Evolutionary conservation across 2,888 invertebrate genomes (phyloP).

Genomic region (Himalopsyche kuldschensis): DNA sequence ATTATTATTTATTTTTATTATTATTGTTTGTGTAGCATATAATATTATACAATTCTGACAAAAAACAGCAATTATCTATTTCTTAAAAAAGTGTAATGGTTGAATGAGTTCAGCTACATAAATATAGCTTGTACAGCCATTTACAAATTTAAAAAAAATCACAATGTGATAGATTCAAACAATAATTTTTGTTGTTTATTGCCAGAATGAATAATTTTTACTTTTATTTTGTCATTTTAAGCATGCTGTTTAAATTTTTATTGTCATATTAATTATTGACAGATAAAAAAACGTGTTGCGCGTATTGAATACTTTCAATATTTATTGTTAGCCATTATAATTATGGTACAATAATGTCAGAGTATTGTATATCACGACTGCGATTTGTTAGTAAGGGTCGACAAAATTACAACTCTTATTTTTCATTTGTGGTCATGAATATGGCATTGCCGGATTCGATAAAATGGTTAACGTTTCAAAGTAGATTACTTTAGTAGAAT

Average conservation of each 20-base stretch:
- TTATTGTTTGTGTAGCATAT: neutral
- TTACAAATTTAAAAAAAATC: too few species aligned
- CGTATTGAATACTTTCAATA: neutral
- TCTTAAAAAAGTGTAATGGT: too few species aligned
- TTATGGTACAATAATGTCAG: neutral
- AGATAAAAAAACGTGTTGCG: neutral
- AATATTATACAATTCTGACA: neutral
- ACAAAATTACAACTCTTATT: too few species aligned
- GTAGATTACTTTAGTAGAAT: neutral
- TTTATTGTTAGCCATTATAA: neutral
- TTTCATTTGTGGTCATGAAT: too few species aligned
- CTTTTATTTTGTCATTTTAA: neutral
- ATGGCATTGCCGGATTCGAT: neutral
- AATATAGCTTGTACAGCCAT: too few species aligned
- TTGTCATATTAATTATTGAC: neutral
- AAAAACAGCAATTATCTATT: neutral
- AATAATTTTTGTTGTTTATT: neutral
- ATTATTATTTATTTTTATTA: neutral
- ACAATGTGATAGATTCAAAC: too few species aligned
- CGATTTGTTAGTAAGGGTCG: neutral
- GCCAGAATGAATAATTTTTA: neutral
- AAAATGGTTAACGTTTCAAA: conserved; percentile 7
- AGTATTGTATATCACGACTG: neutral
- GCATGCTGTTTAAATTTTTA: neutral
- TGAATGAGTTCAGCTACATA: too few species aligned